Base-by-base conservation (phyloP, 2,888 invertebrate genomes). In the Chironomus tentans region DNA sequence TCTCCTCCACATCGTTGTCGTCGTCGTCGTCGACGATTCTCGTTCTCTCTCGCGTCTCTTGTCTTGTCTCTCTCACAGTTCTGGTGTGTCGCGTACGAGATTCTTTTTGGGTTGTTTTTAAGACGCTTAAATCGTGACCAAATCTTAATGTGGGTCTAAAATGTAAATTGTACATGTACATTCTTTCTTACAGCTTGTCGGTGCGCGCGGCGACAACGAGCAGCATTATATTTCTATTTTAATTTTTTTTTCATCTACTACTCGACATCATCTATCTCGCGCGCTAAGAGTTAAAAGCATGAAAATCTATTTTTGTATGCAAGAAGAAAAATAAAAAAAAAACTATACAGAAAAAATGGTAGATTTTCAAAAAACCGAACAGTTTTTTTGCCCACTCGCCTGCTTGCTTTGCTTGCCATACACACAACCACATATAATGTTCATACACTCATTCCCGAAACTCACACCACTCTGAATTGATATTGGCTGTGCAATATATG, bases 191-290 rank as follows among this genome's bases (percentile, higher is more conserved):
- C 24, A 61, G 72, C 68, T 47, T 68, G 65, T 38, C 68, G 68
- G 74, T 62, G 74, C 62, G 72, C 72, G 62, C 74, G 68, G 68
- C 74, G 74, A 65, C 74, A 74, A 5, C 72, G 62, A 72, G 74
- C 74, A 74, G 48, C 74, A 74, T 74, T 74, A 56, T 56, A 72
- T 74, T 74, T 74, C 74, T 74, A 74, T 74, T 74, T 74, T 74
- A 74, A 74, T 24, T 65, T 65, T 65, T 21, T 15, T 62, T 65
- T 15, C n/a, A n/a, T n/a, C n/a, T n/a, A n/a, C 7, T 62, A 15
- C 28, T 12, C 73, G 28, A 18, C 74, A 47, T 21, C 48, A 21
- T 22, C 24, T 56, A 50, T 50, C 22, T 61, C 62, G 48, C 65
- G 65, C 74, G 38, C 68, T 38, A 18, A 28, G 68, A 74, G 74